Evolutionary conservation across 2,888 invertebrate genomes (phyloP), one percentile per base, ranked within the genome.

Genomic region (Platycheirus rosarum): DNA sequence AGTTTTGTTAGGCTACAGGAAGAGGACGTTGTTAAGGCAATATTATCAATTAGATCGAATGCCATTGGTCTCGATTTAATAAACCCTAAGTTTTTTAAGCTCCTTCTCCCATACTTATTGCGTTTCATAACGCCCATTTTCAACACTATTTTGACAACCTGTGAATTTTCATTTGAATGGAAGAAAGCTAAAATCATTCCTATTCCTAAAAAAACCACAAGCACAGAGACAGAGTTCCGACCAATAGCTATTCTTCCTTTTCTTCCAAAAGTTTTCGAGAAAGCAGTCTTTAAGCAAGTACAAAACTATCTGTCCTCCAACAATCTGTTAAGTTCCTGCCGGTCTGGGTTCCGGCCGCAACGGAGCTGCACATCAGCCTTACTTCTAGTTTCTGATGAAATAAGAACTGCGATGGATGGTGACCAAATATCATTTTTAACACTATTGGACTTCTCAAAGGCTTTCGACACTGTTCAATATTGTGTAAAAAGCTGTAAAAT

Each of bases 121-220:
- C 40, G 2, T 13, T 40, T 13, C 2, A 40, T 40, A 40, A 40
- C 40, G 1, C 2, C n/a, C 40, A 40, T 40, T 4, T 40, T 40
- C 7, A 13, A 40, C n/a, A 2, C 13, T 2, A 23, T 23, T 23
- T 23, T 23, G 23, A 23, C 23, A 23, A 23, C 23, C 23, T 23
- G 3, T 23, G 23, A 2, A 13, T 40, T 40, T 40, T 8, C 14
- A 13, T 13, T 40, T n/a, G 40, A 40, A 40, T 40, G 13, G 8
- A 40, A 40, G 40, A 40, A 40, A 13, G 40, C 40, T 40, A 40
- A 13, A n/a, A 40, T 40, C 8, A 40, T 40, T 40, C 40, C 14
- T 7, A 40, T 40, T 40, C 40, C 9, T 40, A 40, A 40, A 7
- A 40, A 40, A 40, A 13, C 13, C 9, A 35, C 35, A 35, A 7